Conservation (phyloP, 2,797 vertebrate genomes). For the Phaenicophaeus curvirostris region DNA sequence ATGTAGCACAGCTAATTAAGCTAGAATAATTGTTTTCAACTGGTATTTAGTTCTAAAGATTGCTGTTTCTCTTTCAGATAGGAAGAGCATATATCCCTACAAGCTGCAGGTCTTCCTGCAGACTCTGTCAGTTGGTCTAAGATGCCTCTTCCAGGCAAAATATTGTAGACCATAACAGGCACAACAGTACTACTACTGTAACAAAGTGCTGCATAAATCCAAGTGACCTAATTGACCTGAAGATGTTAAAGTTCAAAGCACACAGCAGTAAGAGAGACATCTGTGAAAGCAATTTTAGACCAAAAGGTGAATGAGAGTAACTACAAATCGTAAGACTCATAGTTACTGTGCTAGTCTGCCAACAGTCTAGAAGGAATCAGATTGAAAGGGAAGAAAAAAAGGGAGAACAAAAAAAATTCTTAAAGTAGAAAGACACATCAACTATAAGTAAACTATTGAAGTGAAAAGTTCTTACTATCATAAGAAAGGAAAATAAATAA, state of each 20-base stretch:
- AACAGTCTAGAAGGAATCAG: neutral
- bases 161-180: neutral
- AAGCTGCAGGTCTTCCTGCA: neutral
- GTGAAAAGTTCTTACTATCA: neutral
- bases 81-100: neutral
- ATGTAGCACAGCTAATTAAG: constrained; percentile 20
- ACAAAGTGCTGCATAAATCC: neutral
- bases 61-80: neutral
- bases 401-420: neutral
- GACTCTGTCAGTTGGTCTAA: neutral
- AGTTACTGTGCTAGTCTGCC: neutral
- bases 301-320: neutral
- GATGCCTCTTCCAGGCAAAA: neutral
- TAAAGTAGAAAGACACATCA: neutral
- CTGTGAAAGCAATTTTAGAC: neutral
- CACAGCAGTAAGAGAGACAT: neutral
- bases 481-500: neutral
- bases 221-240: neutral
- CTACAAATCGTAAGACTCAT: neutral
- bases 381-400: neutral
- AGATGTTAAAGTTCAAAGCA: neutral
- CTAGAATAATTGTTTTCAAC: constrained; percentile 15
- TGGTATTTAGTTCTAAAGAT: neutral
- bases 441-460: neutral
- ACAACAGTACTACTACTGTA: neutral